Conservation (phyloP, 2,888 invertebrate genomes). For the Trissonchulus sp. region DNA sequence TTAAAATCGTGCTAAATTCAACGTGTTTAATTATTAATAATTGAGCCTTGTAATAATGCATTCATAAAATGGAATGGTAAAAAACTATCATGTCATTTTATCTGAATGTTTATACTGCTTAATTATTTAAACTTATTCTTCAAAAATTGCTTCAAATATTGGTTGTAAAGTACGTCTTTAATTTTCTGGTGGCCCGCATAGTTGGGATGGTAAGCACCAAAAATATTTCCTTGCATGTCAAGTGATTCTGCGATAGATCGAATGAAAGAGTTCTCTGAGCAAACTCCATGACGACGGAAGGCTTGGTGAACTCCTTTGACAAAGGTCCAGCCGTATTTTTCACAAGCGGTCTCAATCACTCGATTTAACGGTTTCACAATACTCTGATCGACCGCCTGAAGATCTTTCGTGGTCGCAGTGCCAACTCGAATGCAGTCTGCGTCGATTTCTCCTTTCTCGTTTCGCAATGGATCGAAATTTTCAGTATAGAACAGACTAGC, state of each 20-base stretch:
- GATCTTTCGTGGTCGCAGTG: conserved; percentile 35
- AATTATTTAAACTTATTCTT: too few relatives aligned
- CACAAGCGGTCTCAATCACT: conserved; percentile 36
- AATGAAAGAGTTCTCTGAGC: conserved; percentile 41
- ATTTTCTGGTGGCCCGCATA: conserved; percentile 40
- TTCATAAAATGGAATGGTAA: too few relatives aligned
- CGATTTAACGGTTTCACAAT: conserved; percentile 41
- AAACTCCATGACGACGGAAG: conserved; percentile 41
- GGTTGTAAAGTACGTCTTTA: conserved; percentile 35
- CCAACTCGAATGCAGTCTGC: conserved; percentile 41
- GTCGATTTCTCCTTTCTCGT: conserved; percentile 42
- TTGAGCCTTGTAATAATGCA: too few relatives aligned
- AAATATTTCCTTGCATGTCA: conserved; percentile 38
- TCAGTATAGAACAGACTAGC: conserved; percentile 39
- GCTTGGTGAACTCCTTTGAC: conserved; percentile 37
- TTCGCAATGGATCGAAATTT: conserved; percentile 44
- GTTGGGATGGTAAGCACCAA: conserved; percentile 44
- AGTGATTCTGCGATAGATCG: conserved; percentile 21
- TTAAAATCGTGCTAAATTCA: too few relatives aligned
- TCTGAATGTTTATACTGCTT: too few relatives aligned
- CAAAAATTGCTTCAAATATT: too few relatives aligned
- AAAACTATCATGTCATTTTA: too few relatives aligned
- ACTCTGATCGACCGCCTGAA: conserved; percentile 38
- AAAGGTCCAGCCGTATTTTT: conserved; percentile 39
- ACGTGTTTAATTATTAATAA: too few relatives aligned